phyloP scores from a whole-genome alignment of 2,797 vertebrate genomes.

The Peromyscus attwateri region DNA sequence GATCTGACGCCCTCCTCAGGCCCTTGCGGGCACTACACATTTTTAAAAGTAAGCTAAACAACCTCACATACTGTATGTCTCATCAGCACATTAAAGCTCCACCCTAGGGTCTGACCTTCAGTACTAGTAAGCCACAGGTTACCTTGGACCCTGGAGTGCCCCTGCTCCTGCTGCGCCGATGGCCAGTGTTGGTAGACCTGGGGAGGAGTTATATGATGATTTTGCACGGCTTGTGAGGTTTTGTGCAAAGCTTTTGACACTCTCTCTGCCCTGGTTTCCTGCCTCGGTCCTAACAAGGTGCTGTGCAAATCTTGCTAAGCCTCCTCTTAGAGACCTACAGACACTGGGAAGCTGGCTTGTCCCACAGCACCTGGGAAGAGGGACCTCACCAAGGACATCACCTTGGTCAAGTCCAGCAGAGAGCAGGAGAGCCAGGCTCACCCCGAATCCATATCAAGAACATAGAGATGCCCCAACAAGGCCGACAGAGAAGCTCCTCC shows the following conservation, averaged over 20 bases:
- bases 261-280: neutral
- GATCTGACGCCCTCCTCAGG: neutral
- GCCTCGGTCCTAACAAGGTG: neutral
- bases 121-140: neutral
- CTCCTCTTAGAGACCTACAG: neutral
- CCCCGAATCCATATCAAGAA: neutral
- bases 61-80: neutral
- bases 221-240: neutral
- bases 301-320: neutral
- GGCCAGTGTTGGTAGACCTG: neutral
- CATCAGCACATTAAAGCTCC: neutral
- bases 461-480: neutral
- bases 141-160: neutral
- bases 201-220: neutral
- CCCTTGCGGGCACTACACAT: neutral
- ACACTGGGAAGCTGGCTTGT: neutral
- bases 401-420: neutral
- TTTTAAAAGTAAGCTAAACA: neutral
- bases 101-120: neutral
- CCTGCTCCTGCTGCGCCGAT: too few species aligned
- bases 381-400: neutral
- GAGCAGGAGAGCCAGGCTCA: neutral
- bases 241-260: neutral
- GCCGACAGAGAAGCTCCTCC: neutral
- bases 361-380: neutral